Evolutionary conservation across 1,140 invertebrate genomes (phyloP).

Genomic region (Tribolium madens): DNA sequence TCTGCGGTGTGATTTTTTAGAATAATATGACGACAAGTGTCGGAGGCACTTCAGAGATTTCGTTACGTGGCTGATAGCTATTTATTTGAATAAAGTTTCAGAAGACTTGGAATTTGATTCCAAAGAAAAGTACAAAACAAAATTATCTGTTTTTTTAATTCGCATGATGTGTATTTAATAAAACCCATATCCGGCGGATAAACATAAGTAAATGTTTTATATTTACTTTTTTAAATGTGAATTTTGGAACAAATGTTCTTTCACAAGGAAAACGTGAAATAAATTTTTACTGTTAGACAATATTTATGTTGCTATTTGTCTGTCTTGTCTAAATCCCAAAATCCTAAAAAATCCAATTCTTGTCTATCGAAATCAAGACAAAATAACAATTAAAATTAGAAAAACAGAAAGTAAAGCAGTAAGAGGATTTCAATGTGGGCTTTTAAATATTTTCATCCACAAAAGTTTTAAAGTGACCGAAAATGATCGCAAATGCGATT

Average conservation of each 20-base stretch:
- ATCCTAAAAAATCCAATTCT: not conserved
- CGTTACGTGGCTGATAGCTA: not conserved
- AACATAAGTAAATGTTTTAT: too few species aligned
- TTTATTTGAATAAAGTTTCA: not conserved
- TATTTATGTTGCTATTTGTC: not conserved
- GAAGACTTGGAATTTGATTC: too few species aligned
- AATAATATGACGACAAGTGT: not conserved
- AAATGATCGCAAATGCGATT: conserved; percentile 8
- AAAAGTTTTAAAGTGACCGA: not conserved
- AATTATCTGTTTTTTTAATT: too few species aligned
- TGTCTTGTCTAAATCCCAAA: not conserved
- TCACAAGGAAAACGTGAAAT: too few species aligned
- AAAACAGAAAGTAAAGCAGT: conserved; percentile 6
- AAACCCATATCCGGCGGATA: too few species aligned
- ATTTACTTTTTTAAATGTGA: too few species aligned
- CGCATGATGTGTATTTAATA: too few species aligned
- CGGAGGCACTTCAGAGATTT: not conserved
- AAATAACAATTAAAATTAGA: conserved; percentile 11
- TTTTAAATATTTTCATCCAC: conserved; percentile 1
- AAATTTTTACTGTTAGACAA: too few species aligned
- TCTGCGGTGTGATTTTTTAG: not conserved
- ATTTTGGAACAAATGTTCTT: too few species aligned
- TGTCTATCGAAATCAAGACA: not conserved
- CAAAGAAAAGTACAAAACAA: too few species aligned
- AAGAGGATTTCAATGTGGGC: conserved; percentile 7